phyloP scores from a whole-genome alignment of 2,888 invertebrate species.

The Sinohyriopsis cumingii region DNA sequence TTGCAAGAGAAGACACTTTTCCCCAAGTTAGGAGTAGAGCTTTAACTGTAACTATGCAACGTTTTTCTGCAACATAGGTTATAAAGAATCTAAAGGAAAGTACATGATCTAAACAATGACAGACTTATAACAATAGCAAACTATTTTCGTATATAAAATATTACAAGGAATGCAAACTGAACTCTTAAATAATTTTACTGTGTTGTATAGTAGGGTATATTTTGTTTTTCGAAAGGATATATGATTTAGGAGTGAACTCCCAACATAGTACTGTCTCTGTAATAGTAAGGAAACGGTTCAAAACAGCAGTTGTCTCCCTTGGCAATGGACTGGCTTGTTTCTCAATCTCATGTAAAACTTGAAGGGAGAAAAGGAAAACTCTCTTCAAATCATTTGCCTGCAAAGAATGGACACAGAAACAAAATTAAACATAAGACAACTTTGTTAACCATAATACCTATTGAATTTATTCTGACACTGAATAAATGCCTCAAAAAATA shows the following conservation, averaged over 20 bases:
- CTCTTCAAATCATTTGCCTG: slow-evolving; percentile 82
- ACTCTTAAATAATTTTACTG: too few relatives aligned
- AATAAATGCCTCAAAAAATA: too few relatives aligned
- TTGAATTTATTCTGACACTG: neutral
- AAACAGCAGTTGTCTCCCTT: slow-evolving; percentile 64
- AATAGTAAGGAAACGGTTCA: slow-evolving; percentile 77
- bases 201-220: neutral
- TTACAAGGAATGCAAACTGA: too few relatives aligned
- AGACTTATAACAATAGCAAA: too few relatives aligned
- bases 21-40: too few relatives aligned
- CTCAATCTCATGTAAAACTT: slow-evolving; percentile 78
- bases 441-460: slow-evolving; percentile 1
- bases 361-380: slow-evolving; percentile 84
- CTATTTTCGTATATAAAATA: too few relatives aligned
- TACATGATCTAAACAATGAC: too few relatives aligned
- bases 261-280: slow-evolving; percentile 86
- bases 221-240: slow-evolving; percentile 73
- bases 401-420: slow-evolving; percentile 30
- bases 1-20: too few relatives aligned
- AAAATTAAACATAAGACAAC: neutral
- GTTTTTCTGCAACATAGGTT: too few relatives aligned
- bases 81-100: too few relatives aligned
- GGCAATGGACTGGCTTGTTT: slow-evolving; percentile 72
- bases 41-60: too few relatives aligned
- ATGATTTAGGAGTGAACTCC: slow-evolving; percentile 81